phyloP scores from a whole-genome alignment of 2,797 vertebrate genomes.

The Argyrosomus regius region DNA sequence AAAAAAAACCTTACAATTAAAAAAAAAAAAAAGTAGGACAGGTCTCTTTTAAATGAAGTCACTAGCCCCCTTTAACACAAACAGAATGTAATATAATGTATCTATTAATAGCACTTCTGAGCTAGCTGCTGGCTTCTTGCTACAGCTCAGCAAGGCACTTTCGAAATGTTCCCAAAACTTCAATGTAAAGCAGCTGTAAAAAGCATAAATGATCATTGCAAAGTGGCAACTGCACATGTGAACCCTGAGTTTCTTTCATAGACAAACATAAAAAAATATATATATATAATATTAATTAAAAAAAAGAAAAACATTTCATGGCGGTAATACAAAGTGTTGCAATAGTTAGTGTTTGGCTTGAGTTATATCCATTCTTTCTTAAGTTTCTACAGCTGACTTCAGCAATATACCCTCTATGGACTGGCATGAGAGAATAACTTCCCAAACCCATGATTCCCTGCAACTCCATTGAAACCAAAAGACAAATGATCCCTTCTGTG shows the following conservation, averaged over 20 bases:
- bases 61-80: background rate
- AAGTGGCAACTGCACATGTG: background rate
- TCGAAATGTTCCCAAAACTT: background rate
- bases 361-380: conserved; percentile 33
- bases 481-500: conserved; percentile 81
- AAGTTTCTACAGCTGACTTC: conserved; percentile 47
- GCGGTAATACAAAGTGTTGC: background rate
- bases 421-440: conserved; percentile 62
- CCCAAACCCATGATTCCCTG: conserved; percentile 64
- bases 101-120: background rate
- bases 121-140: background rate
- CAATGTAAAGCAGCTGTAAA: background rate
- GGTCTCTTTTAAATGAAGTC: background rate
- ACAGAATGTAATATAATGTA: background rate
- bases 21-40: background rate
- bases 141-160: background rate
- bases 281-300: background rate
- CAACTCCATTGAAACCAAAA: conserved; percentile 75
- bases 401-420: conserved; percentile 40
- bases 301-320: too few species aligned
- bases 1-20: too few species aligned
- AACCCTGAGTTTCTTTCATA: conserved; percentile 1
- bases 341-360: conserved; percentile 18
- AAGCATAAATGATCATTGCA: background rate
- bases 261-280: conserved; percentile 1